Conservation (phyloP, 2,888 invertebrate genomes). For the Hirtodrosophila trivittata region DNA sequence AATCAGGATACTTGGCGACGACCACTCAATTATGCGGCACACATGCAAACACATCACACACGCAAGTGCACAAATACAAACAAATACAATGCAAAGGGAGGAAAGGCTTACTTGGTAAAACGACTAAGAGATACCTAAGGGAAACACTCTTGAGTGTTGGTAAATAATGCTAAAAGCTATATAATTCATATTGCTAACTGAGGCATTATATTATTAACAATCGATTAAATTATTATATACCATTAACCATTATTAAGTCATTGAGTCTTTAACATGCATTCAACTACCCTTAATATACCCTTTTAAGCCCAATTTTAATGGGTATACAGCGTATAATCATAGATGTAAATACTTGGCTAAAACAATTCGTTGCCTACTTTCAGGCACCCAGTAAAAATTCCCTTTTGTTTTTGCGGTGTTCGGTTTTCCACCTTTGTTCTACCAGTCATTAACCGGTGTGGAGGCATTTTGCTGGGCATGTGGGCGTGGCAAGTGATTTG, state of each 20-base stretch:
- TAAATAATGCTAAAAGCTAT: too few relatives aligned
- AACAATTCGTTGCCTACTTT: slow-evolving; percentile 64
- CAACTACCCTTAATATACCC: too few relatives aligned
- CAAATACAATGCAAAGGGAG: neutral
- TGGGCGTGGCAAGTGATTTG: slow-evolving; percentile 59
- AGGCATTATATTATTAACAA: too few relatives aligned
- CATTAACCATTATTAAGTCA: too few relatives aligned
- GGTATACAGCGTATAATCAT: neutral
- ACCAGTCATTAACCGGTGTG: too few relatives aligned
- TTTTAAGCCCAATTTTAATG: too few relatives aligned
- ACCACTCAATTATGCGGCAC: slow-evolving; percentile 75
- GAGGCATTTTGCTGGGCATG: slow-evolving; percentile 1
- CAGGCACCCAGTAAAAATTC: slow-evolving; percentile 52
- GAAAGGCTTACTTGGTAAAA: neutral
- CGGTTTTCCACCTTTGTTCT: slow-evolving; percentile 18
- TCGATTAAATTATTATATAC: too few relatives aligned
- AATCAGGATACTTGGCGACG: slow-evolving; percentile 72
- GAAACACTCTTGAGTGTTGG: too few relatives aligned
- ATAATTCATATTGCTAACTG: too few relatives aligned
- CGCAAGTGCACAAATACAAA: slow-evolving; percentile 1
- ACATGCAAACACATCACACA: slow-evolving; percentile 26
- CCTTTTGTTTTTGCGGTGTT: slow-evolving; percentile 13
- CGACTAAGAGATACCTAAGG: neutral
- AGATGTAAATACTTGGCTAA: slow-evolving; percentile 2
- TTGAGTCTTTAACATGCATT: too few relatives aligned